Percentiles rank a stretch among this genome's conserved stretches.
These are phyloP conservation scores for Epirrhoe alternata DNA, from an alignment of 2,888 invertebrate species.

Conservation along the genomic window DNA sequence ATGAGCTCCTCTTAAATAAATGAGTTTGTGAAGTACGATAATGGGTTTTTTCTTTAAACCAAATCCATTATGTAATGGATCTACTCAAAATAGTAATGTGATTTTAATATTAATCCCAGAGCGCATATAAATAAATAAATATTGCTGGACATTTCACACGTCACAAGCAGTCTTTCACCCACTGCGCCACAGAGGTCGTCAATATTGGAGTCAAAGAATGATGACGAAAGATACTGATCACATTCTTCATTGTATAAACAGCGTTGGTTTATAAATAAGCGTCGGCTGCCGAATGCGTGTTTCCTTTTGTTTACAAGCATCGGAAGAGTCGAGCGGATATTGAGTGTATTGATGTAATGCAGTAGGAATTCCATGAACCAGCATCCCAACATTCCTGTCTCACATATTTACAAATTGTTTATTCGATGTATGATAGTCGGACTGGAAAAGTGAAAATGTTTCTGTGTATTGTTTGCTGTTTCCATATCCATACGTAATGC, in stretches of 20 bases:
- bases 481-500: background rate
- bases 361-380: constrained; percentile 28
- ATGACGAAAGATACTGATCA: constrained; percentile 45
- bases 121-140: no score
- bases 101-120: no score
- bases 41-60: constrained; percentile 36
- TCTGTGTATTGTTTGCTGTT: constrained; percentile 13
- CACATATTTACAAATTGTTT: constrained; percentile 23
- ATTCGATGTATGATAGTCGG: constrained; percentile 8
- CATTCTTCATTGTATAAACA: constrained; percentile 54
- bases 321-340: constrained; percentile 25
- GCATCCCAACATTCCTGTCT: constrained; percentile 19
- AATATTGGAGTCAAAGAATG: no score
- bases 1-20: constrained; percentile 36
- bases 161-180: no score
- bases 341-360: constrained; percentile 28
- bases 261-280: constrained; percentile 60
- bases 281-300: constrained; percentile 42
- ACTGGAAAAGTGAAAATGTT: constrained; percentile 10
- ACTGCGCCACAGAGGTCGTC: no score
- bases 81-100: constrained; percentile 28
- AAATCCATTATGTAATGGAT: constrained; percentile 29
- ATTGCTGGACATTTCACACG: no score
- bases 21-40: constrained; percentile 35
- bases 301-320: constrained; percentile 40